These are phyloP conservation scores for Stegastes partitus DNA, from an alignment of 2,113 vertebrate species.

Conservation along the genomic window DNA sequence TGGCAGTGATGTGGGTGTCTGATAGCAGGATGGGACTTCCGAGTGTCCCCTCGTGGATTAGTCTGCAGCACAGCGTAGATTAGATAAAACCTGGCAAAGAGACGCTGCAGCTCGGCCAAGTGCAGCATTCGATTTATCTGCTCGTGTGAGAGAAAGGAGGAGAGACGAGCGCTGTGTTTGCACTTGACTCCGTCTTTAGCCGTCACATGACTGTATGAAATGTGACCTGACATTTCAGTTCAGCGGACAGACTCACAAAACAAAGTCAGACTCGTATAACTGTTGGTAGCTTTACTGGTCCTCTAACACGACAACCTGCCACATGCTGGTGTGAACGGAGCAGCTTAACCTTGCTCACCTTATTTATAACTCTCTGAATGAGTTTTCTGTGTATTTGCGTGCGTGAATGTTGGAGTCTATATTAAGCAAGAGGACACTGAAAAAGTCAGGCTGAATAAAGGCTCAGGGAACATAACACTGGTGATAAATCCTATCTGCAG, in stretches of 20 bases:
- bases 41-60: slow-evolving; percentile 24
- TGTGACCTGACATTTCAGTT: slow-evolving; percentile 44
- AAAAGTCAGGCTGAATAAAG: background rate
- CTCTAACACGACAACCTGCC: slow-evolving; percentile 33
- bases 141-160: background rate
- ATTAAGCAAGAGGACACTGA: background rate
- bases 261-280: slow-evolving; percentile 20
- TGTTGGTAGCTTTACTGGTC: slow-evolving; percentile 45
- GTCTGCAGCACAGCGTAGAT: slow-evolving; percentile 17
- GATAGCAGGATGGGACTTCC: slow-evolving; percentile 38
- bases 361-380: slow-evolving; percentile 11
- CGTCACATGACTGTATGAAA: slow-evolving; percentile 45
- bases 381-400: background rate
- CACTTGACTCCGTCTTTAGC: slow-evolving; percentile 25
- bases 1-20: slow-evolving; percentile 13
- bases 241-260: background rate
- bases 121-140: slow-evolving; percentile 15
- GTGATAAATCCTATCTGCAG: background rate
- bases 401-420: background rate
- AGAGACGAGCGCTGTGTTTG: background rate
- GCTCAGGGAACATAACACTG: background rate
- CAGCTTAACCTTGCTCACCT: background rate
- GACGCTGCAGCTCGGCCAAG: slow-evolving; percentile 23
- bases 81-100: slow-evolving; percentile 57
- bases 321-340: slow-evolving; percentile 2